These are phyloP conservation scores for Malthinus seriepunctatus DNA, from an alignment of 2,888 invertebrate genomes.

Conservation along the genomic window DNA sequence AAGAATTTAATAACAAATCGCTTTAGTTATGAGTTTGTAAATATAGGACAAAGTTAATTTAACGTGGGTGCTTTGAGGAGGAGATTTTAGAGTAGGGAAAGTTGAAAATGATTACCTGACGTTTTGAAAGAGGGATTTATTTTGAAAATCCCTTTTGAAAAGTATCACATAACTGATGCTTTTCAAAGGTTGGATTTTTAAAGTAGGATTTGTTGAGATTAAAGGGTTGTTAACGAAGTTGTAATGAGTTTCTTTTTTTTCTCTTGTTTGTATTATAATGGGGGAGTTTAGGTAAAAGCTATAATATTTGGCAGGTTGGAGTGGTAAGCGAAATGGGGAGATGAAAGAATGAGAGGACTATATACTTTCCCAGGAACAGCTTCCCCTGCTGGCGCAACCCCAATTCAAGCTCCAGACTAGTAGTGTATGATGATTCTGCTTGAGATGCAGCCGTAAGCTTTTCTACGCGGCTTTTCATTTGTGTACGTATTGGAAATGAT, in stretches of 20 bases:
- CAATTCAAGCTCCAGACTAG: constrained; percentile 42
- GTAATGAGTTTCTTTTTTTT: constrained; percentile 15
- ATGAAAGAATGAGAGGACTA: constrained; percentile 38
- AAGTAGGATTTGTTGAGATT: constrained; percentile 9
- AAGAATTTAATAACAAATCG: too few relatives aligned
- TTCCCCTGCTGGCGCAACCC: constrained; percentile 49
- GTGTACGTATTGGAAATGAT: constrained; percentile 43
- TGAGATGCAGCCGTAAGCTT: constrained; percentile 45
- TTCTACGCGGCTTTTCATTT: constrained; percentile 37
- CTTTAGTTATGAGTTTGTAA: too few relatives aligned
- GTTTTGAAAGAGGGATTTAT: too few relatives aligned
- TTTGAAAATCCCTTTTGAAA: too few relatives aligned
- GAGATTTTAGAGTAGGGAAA: too few relatives aligned
- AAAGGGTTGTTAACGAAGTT: constrained; percentile 25
- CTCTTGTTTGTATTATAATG: too few relatives aligned
- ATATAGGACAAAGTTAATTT: too few relatives aligned
- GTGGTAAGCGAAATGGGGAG: constrained; percentile 28
- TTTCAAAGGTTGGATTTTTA: constrained; percentile 1
- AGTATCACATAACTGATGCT: not conserved
- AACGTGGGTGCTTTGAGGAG: too few relatives aligned
- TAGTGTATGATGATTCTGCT: constrained; percentile 49
- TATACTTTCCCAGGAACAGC: constrained; percentile 49
- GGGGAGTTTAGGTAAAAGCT: constrained; percentile 18
- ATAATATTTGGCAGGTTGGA: constrained; percentile 17
- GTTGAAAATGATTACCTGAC: too few relatives aligned